phyloP scores from a whole-genome alignment of 2,113 vertebrate species.

The Psittacus erithacus region DNA sequence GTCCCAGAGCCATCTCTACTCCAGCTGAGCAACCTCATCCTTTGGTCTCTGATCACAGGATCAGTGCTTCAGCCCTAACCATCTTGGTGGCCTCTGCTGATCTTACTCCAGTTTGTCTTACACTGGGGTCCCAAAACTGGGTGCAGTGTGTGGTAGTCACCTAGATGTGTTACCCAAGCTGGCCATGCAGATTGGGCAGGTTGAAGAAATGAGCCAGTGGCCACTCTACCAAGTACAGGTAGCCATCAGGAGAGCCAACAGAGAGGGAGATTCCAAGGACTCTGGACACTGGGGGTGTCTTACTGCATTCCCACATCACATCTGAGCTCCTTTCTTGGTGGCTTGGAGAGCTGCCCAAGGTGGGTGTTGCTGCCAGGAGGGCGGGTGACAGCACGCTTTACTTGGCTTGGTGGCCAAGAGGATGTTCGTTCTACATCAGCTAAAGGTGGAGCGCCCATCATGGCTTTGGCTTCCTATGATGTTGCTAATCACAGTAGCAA shows the following conservation, averaged over 20 bases:
- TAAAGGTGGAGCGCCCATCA: not conserved
- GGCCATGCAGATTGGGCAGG: not conserved
- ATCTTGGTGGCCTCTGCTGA: not conserved
- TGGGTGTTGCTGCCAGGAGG: not conserved
- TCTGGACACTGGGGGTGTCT: not conserved
- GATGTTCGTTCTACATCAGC: not conserved
- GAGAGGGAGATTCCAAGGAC: not conserved
- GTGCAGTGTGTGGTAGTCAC: not conserved
- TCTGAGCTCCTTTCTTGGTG: not conserved
- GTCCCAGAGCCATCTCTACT: not conserved
- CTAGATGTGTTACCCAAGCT: not conserved
- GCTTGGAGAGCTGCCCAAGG: not conserved
- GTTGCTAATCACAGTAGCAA: not conserved
- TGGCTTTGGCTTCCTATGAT: not conserved
- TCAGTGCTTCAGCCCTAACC: not conserved
- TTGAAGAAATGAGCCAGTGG: not conserved
- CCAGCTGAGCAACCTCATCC: not conserved
- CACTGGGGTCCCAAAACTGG: not conserved
- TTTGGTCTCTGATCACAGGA: not conserved
- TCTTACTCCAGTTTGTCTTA: not conserved
- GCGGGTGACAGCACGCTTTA: not conserved
- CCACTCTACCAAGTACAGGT: not conserved
- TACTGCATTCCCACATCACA: not conserved
- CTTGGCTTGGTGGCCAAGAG: not conserved
- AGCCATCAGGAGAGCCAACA: not conserved